phyloP scores from a whole-genome alignment of 2,797 vertebrate genomes.

The Lagorchestes hirsutus region DNA sequence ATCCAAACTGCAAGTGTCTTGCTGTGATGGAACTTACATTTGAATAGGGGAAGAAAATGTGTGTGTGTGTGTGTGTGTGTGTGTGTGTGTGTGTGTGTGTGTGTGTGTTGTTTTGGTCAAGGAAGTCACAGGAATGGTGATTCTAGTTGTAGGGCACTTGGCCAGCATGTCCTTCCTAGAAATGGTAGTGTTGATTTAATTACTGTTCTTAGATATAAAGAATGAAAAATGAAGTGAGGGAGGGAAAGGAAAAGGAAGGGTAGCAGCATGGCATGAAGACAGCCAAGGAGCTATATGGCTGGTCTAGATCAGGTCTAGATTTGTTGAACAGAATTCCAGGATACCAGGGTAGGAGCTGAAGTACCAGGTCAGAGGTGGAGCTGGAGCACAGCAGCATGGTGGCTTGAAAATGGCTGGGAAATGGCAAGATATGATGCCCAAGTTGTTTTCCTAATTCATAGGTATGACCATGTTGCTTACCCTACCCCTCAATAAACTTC shows the following conservation, averaged over 20 bases:
- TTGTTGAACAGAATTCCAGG: background rate
- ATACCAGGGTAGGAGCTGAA: background rate
- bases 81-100: background rate
- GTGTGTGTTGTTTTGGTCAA: background rate
- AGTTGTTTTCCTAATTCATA: background rate
- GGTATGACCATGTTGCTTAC: background rate
- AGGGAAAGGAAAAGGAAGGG: background rate
- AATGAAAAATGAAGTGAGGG: background rate
- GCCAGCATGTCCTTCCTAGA: background rate
- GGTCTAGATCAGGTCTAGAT: background rate
- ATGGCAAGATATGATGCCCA: background rate
- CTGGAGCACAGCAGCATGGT: background rate
- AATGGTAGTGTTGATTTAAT: background rate
- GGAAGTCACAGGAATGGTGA: background rate
- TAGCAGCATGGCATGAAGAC: background rate
- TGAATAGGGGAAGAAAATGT: no score
- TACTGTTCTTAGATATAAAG: background rate
- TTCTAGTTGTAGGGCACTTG: background rate
- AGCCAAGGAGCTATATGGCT: background rate
- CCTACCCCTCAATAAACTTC: background rate
- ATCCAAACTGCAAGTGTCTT: background rate
- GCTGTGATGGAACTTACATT: no score
- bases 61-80: no score
- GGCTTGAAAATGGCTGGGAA: background rate
- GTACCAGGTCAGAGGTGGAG: background rate